Conservation (phyloP, 2,888 invertebrate species). For the Melanophora roralis region DNA sequence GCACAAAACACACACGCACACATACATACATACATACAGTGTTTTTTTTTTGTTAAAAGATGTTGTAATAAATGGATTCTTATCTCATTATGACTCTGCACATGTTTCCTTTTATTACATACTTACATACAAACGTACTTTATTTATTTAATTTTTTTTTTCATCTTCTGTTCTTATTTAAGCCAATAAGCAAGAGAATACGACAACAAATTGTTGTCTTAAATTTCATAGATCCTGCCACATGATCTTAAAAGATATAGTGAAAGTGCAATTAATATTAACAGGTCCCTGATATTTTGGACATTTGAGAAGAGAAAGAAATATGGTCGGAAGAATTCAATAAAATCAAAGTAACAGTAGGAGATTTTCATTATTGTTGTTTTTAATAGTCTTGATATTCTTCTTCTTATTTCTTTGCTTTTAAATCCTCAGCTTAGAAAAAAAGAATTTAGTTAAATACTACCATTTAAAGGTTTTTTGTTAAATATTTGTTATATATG, state of each 20-base stretch:
- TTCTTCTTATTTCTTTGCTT: neutral
- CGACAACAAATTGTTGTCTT: neutral
- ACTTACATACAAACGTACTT: too few relatives aligned
- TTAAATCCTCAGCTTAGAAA: too few relatives aligned
- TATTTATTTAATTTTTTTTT: neutral
- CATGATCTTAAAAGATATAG: constrained; percentile 18
- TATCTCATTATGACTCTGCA: constrained; percentile 57
- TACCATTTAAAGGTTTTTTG: too few relatives aligned
- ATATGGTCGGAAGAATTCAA: constrained; percentile 28
- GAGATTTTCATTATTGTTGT: constrained; percentile 39
- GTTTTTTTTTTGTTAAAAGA: constrained; percentile 35
- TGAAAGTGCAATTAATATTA: constrained; percentile 50
- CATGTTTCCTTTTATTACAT: constrained; percentile 30
- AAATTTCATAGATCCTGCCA: neutral
- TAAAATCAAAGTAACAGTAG: constrained; percentile 50
- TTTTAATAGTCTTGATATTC: neutral
- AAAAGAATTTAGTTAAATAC: too few relatives aligned
- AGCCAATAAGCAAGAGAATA: neutral
- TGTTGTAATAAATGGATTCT: constrained; percentile 57
- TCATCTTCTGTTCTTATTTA: neutral
- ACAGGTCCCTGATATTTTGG: constrained; percentile 27
- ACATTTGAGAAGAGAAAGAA: neutral
- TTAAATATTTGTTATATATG: too few relatives aligned
- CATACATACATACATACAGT: too few relatives aligned
- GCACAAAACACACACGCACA: constrained; percentile 22